Conservation (phyloP, 2,797 vertebrate genomes). For the Aldrovandia affinis region DNA sequence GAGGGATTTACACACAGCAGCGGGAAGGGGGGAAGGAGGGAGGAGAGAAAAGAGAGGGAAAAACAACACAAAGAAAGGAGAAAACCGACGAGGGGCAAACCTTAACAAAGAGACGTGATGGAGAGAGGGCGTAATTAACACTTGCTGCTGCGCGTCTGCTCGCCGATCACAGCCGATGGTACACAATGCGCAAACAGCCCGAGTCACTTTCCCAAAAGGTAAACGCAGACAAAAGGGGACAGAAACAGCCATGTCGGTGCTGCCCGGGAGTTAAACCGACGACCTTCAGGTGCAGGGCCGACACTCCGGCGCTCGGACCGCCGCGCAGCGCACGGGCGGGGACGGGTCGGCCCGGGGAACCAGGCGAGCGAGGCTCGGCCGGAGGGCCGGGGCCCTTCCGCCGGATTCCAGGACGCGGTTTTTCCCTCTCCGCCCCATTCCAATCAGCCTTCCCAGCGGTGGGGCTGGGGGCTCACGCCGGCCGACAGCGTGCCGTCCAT, state of each 20-base stretch:
- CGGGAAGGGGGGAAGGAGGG: conserved; percentile 46
- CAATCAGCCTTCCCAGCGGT: conserved; percentile 45
- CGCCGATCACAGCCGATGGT: too few relatives aligned
- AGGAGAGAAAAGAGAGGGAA: conserved; percentile 55
- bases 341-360: conserved; percentile 27
- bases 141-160: not conserved
- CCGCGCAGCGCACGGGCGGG: not conserved
- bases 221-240: too few relatives aligned
- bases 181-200: too few relatives aligned
- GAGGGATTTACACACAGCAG: conserved; percentile 72
- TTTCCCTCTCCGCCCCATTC: not conserved
- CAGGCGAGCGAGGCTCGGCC: conserved; percentile 21
- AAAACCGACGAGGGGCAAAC: not conserved
- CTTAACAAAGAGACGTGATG: conserved; percentile 16
- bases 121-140: conserved; percentile 27
- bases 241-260: too few relatives aligned
- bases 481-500: not conserved
- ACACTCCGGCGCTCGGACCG: not conserved
- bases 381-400: conserved; percentile 50
- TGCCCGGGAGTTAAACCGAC: too few relatives aligned
- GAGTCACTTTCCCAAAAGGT: too few relatives aligned
- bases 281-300: too few relatives aligned
- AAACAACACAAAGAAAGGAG: conserved; percentile 58
- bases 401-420: conserved; percentile 57
- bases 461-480: conserved; percentile 32